Evolutionary conservation across 1,140 invertebrate species (phyloP).

Genomic region (Thrips palmi): DNA sequence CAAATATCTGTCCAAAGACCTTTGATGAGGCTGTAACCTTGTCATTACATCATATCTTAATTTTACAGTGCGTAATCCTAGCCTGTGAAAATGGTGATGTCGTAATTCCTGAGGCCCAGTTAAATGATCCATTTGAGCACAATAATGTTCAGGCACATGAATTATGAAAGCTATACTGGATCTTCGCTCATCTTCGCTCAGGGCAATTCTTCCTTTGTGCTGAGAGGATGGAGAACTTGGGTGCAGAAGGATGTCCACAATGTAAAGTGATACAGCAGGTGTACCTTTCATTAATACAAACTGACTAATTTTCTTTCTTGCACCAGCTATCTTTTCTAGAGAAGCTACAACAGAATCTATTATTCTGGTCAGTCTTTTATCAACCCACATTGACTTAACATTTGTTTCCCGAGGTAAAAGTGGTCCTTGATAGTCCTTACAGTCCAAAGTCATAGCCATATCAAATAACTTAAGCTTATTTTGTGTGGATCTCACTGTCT

Average conservation of each 20-base stretch:
- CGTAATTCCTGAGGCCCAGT: constrained; percentile 43
- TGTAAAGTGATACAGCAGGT: constrained; percentile 35
- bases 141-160: constrained; percentile 45
- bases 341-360: too few species aligned
- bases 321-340: too few species aligned
- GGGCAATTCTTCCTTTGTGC: too few species aligned
- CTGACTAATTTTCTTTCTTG: constrained; percentile 26
- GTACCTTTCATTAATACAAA: constrained; percentile 31
- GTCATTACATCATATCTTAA: constrained; percentile 33
- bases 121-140: constrained; percentile 28
- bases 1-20: constrained; percentile 26
- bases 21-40: constrained; percentile 24
- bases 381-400: constrained; percentile 26
- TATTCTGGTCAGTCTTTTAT: constrained; percentile 32
- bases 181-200: too few species aligned
- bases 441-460: constrained; percentile 41
- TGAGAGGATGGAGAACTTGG: too few species aligned
- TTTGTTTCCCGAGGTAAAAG: constrained; percentile 31
- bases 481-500: constrained; percentile 18
- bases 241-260: constrained; percentile 40
- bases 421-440: constrained; percentile 34
- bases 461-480: constrained; percentile 41
- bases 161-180: constrained; percentile 39
- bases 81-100: constrained; percentile 34
- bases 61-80: constrained; percentile 41